Base-by-base conservation (phyloP, 2,797 vertebrate species). In the Notolabrus celidotus region DNA sequence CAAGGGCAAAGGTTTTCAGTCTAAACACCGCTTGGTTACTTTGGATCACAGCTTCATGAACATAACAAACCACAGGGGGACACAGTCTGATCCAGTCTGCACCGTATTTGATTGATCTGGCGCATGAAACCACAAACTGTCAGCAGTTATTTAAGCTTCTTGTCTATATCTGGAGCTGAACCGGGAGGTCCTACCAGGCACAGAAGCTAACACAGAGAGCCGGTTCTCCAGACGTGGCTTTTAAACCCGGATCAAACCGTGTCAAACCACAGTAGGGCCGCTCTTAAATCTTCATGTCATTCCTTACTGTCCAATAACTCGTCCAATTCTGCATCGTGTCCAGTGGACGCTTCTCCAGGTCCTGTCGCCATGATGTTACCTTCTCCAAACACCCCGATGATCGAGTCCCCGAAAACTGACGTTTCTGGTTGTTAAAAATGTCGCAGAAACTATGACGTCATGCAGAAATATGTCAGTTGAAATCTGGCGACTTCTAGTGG, bases 231-330 rank as follows among this genome's bases (percentile, higher is more conserved):
- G 0, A 7, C 20, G 22, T 8, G 6, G 20, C 10, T 27, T n/a
- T 4, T 0, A 15, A 10, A 12, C 15, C 7, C 49, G 20, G 0
- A 25, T 34, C 5, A 25, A n/a, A 29, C 17, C 12, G 10, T 4
- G 0, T 3, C 3, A 8, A 7, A 2, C 3, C 27, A 10, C 60
- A 3, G 16, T 0, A 11, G 4, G 3, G 3, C 14, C n/a, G 6
- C 4, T n/a, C 20, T 22, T 3, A 51, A 25, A 1, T 41, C 10
- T 9, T 15, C 53, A 20, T 47, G 42, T 45, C 36, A 81, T 74
- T 57, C 19, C 94, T 92, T 93, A 95, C 94, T 95, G 91, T 95
- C 94, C 85, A 95, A 59, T 39, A 95, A 84, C n/a, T 95, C 92
- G 31, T 95, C 94, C 88, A 95, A n/a, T 58, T 95, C 94, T 1